A percentile compares a stretch with the other conserved stretches of the same genome.
Evolutionary conservation across 2,797 vertebrate genomes (phyloP).

Genomic region (Phalanger gymnotis): DNA sequence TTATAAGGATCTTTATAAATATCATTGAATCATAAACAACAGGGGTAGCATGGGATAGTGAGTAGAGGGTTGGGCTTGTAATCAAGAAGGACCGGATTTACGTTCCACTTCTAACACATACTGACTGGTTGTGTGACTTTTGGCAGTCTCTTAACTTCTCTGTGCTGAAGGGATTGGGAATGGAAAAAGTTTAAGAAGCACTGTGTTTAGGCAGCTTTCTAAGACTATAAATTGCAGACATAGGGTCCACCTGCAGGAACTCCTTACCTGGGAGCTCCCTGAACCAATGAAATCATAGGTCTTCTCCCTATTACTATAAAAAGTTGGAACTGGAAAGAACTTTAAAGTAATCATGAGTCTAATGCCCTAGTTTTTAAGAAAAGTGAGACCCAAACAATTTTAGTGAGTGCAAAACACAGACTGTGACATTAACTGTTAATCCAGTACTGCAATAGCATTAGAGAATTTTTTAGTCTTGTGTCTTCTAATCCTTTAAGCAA

Average conservation of each 20-base stretch:
- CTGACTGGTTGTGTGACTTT: not conserved
- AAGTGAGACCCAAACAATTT: not conserved
- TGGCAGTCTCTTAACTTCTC: not conserved
- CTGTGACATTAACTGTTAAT: not conserved
- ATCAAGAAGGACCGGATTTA: not conserved
- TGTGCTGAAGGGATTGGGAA: not conserved
- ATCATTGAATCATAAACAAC: not conserved
- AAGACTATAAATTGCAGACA: not conserved
- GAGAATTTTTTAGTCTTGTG: conserved; percentile 30
- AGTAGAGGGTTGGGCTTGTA: not conserved
- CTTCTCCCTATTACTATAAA: not conserved
- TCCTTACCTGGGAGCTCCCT: not conserved
- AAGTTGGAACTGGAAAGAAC: not conserved
- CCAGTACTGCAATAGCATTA: not conserved
- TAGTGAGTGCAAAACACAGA: not conserved
- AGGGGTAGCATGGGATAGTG: not conserved
- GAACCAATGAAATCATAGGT: not conserved
- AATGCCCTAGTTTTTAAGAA: not conserved
- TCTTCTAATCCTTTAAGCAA: conserved; percentile 42
- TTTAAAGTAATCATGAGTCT: not conserved
- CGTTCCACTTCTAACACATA: not conserved
- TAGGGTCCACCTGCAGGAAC: not conserved
- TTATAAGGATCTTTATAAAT: not conserved
- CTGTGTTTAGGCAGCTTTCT: not conserved
- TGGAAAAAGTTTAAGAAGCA: no score